Evolutionary conservation across 2,888 invertebrate species (phyloP).

Genomic region (Pimpla rufipes): DNA sequence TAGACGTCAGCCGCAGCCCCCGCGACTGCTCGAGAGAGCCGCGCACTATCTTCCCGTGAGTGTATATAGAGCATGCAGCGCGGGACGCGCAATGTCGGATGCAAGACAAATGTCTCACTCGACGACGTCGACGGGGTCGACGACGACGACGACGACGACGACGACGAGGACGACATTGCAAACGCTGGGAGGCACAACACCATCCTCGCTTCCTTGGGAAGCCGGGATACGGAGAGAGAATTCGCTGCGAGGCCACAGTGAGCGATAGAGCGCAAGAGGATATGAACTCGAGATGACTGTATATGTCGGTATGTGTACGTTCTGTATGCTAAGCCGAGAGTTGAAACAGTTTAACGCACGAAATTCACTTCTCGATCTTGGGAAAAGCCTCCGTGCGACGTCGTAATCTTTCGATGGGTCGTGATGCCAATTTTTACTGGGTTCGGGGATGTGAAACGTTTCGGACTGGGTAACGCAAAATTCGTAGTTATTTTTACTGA

Average conservation of each 20-base stretch:
- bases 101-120: conserved; percentile 74
- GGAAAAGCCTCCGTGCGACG: not conserved
- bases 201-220: not conserved
- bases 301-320: too few relatives aligned
- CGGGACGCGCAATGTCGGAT: conserved; percentile 74
- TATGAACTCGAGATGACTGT: conserved; percentile 30
- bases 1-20: conserved; percentile 79
- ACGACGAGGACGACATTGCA: conserved; percentile 35
- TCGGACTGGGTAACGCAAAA: too few relatives aligned
- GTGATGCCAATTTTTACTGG: conserved; percentile 50
- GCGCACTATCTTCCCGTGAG: conserved; percentile 38
- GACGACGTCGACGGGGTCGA: conserved; percentile 47
- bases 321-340: not conserved
- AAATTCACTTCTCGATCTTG: not conserved
- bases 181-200: conserved; percentile 28
- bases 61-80: conserved; percentile 14
- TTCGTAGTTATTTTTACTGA: too few relatives aligned
- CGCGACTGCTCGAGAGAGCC: conserved; percentile 61
- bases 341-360: not conserved
- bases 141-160: conserved; percentile 20
- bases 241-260: not conserved
- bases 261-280: conserved; percentile 12
- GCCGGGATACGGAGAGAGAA: not conserved
- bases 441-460: too few relatives aligned
- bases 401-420: conserved; percentile 19